Conservation (phyloP, 2,113 vertebrate genomes). For the Corythornis cristatus region DNA sequence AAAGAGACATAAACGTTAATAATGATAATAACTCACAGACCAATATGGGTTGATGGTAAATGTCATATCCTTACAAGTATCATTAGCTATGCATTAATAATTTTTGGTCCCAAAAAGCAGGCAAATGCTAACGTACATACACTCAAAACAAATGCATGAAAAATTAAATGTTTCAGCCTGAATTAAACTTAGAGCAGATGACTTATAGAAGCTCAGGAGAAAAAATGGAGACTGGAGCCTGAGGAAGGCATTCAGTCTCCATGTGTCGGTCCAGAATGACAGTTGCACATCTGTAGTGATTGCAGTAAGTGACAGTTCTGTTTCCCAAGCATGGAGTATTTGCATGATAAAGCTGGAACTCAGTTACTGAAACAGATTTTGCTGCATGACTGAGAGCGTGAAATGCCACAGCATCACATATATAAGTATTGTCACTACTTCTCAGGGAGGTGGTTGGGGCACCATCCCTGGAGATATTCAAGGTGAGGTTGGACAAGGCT, state of each 20-base stretch:
- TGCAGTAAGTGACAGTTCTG: background rate
- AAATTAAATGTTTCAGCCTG: background rate
- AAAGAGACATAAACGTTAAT: background rate
- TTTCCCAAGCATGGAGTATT: background rate
- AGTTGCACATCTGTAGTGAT: background rate
- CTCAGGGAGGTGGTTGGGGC: no score
- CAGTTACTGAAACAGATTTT: background rate
- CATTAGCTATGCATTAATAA: background rate
- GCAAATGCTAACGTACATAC: background rate
- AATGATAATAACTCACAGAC: background rate
- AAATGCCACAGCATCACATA: background rate
- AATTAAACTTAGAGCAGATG: background rate
- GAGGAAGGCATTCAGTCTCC: rapidly evolving
- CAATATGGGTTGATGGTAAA: background rate
- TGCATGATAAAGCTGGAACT: background rate
- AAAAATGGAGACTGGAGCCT: background rate
- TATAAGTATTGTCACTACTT: background rate
- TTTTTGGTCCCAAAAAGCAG: background rate
- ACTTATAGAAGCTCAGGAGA: background rate
- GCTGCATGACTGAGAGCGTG: background rate
- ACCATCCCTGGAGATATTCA: no score
- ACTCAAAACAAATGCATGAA: background rate
- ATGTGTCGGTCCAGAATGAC: background rate
- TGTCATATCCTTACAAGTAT: background rate
- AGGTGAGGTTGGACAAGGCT: no score